Base-by-base conservation (phyloP, 1,140 invertebrate species). In the Zaprionus tsacasi region DNA sequence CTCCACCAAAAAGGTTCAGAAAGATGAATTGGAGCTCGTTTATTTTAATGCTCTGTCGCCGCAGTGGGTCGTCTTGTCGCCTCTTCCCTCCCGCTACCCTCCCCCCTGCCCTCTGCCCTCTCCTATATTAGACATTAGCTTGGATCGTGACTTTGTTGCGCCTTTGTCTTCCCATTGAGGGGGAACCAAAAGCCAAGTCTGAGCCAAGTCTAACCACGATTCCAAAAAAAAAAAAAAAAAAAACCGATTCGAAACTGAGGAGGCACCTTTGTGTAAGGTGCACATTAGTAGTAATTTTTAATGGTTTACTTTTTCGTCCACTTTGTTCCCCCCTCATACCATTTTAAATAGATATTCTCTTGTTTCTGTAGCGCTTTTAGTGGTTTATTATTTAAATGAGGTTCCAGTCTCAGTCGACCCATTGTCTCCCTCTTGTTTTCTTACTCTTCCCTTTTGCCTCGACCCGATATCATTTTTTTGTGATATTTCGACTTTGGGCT, bases 11-110 rank as follows among this genome's bases (percentile, higher is more conserved):
- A 80, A 85, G 85, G 78, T 72, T 50, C 45, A 50, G 33, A 70
- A 92, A 92, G 91, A 92, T 89, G 91, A 88, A 92, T 92, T 91
- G 91, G 38, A 61, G 71, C 75, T 92, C 91, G 83, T 92, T 92
- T 91, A 85, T 91, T 92, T 91, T 83, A 82, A 89, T 91, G 83
- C 82, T 61, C 76, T 92, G 91, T 83, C 91, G 76, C 90, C 81
- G 82, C 87, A 92, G 91, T 92, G 85, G 91, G 91, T 92, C 91
- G 85, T 38, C 33, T 52, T 52, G 55, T 50, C 35, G 27, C 27
- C 6, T 30, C 27, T 30, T 30, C 27, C 4, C 27, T 0, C 27
- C 10, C 38, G 33, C 17, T 12, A 17, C 40, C 35, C 3, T 45
- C n/a, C 40, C 35, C 3, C 27, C n/a, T n/a, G 17, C 10, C 25